Conservation (phyloP, 2,113 vertebrate species). For the Tursiops truncatus region DNA sequence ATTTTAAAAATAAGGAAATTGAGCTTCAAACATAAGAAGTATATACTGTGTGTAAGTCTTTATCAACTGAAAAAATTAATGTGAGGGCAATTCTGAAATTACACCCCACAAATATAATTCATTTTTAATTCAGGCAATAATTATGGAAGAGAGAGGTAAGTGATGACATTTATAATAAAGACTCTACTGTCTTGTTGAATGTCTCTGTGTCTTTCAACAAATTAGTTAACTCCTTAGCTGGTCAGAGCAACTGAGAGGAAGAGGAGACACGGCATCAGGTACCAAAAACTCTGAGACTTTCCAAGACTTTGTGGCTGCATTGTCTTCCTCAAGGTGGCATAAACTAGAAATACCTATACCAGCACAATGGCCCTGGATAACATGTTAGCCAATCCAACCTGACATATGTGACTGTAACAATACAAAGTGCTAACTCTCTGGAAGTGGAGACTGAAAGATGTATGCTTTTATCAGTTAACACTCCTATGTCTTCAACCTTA, state of each 20-base stretch:
- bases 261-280: not conserved
- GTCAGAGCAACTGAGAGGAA: not conserved
- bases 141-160: not conserved
- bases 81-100: not conserved
- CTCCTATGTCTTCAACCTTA: not conserved
- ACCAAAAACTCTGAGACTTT: not conserved
- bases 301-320: not conserved
- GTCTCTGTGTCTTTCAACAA: not conserved
- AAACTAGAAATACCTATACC: not conserved
- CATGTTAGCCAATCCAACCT: not conserved
- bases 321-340: not conserved
- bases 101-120: not conserved
- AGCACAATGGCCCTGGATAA: not conserved
- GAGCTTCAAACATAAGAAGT: not conserved
- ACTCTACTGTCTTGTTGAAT: not conserved
- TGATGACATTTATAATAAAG: not conserved
- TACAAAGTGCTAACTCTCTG: not conserved
- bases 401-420: not conserved
- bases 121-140: not conserved
- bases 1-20: slow-evolving; percentile 14
- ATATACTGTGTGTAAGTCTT: not conserved
- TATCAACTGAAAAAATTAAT: not conserved
- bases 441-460: not conserved
- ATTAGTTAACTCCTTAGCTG: not conserved
- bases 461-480: not conserved